Percentiles rank a stretch among this genome's conserved stretches.
phyloP scores from a whole-genome alignment of 2,888 invertebrate genomes.

The Brenthis daphne region DNA sequence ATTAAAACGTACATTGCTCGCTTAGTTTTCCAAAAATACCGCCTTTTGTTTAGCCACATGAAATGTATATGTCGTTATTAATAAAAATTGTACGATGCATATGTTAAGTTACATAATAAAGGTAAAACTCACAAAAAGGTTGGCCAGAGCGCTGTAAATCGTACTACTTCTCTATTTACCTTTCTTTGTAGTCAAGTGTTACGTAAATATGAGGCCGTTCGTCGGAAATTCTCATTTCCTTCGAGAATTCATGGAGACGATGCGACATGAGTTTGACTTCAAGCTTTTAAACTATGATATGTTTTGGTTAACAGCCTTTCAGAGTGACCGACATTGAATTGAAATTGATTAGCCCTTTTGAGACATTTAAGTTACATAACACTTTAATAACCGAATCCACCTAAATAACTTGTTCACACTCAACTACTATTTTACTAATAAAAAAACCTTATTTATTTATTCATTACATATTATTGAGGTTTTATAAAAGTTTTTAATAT shows the following conservation, averaged over 20 bases:
- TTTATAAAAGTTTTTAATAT: too few relatives aligned
- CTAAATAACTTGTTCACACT: too few relatives aligned
- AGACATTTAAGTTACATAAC: too few relatives aligned
- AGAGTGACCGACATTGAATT: conserved; percentile 17
- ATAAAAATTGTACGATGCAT: conserved; percentile 42
- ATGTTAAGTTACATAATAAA: conserved; percentile 48
- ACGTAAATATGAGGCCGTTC: conserved; percentile 77
- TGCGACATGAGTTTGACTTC: conserved; percentile 39
- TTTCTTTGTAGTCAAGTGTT: conserved; percentile 81
- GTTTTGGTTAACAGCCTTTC: conserved; percentile 40
- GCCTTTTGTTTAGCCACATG: conserved; percentile 35
- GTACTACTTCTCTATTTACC: conserved; percentile 79
- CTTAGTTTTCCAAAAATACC: conserved; percentile 22
- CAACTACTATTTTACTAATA: too few relatives aligned
- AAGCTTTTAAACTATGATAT: conserved; percentile 46
- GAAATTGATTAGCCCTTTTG: too few relatives aligned
- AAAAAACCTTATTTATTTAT: too few relatives aligned
- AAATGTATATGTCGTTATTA: conserved; percentile 38
- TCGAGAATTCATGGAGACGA: conserved; percentile 63
- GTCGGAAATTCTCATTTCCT: conserved; percentile 76
- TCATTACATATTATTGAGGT: too few relatives aligned
- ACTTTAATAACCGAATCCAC: too few relatives aligned
- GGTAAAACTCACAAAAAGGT: conserved; percentile 51
- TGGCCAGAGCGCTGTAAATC: conserved; percentile 72
- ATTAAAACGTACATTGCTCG: conserved; percentile 39